Evolutionary conservation across 2,888 invertebrate species (phyloP).

Genomic region (Merodon equestris): DNA sequence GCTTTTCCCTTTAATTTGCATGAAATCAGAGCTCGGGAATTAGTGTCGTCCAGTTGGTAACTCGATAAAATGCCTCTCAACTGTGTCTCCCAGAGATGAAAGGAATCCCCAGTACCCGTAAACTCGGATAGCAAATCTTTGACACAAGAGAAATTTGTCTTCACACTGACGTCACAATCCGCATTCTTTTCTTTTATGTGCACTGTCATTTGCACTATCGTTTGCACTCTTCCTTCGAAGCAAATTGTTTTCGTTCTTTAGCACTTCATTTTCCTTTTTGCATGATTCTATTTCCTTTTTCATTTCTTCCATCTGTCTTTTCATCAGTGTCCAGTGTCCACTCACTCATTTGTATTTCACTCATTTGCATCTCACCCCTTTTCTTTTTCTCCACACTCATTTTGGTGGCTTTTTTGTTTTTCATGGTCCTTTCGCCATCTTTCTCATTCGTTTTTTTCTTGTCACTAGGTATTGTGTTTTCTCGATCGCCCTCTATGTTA

Average conservation of each 20-base stretch:
- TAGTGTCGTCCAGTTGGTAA: slow-evolving; percentile 11
- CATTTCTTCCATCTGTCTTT: neutral
- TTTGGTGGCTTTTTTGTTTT: too few species aligned
- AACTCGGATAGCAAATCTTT: slow-evolving; percentile 17
- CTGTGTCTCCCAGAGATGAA: slow-evolving; percentile 7
- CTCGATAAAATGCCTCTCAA: neutral
- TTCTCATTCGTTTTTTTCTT: too few species aligned
- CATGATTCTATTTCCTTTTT: neutral
- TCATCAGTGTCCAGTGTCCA: neutral
- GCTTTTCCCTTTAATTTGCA: slow-evolving; percentile 18
- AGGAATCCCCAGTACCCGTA: neutral
- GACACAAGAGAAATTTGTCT: slow-evolving; percentile 5
- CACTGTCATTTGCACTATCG: neutral
- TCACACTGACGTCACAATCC: slow-evolving; percentile 3
- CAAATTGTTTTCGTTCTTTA: slow-evolving; percentile 7
- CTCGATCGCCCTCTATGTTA: too few species aligned
- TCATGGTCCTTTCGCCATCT: too few species aligned
- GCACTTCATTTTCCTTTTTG: slow-evolving; percentile 10
- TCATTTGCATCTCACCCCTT: neutral
- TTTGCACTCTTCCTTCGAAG: slow-evolving; percentile 12
- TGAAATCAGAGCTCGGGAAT: neutral
- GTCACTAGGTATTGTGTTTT: too few species aligned
- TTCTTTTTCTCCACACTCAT: neutral
- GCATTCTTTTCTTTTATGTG: neutral
- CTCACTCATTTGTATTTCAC: too few species aligned